Percentiles rank a stretch among this genome's conserved stretches.
Evolutionary conservation across 2,113 vertebrate genomes (phyloP).

Genomic region (Ondatra zibethicus): DNA sequence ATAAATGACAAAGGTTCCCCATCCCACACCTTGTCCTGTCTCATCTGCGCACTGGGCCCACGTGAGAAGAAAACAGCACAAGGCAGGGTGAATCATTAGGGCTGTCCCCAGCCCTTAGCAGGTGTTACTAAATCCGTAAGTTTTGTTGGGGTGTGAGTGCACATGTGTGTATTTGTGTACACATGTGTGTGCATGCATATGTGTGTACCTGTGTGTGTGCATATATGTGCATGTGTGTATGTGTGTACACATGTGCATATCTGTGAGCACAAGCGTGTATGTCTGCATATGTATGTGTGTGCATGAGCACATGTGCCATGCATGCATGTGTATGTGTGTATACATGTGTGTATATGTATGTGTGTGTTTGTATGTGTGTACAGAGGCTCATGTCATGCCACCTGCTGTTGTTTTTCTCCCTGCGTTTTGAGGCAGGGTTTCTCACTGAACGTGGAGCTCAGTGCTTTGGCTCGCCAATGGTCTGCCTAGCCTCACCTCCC

Average conservation of each 20-base stretch:
- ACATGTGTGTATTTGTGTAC: background rate
- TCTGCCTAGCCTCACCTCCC: background rate
- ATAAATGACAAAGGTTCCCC: background rate
- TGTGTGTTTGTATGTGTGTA: background rate
- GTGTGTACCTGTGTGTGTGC: background rate
- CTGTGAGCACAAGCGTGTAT: too few species aligned
- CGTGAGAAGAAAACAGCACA: background rate
- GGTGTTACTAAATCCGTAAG: background rate
- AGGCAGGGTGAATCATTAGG: too few species aligned
- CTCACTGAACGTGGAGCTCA: background rate
- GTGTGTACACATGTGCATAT: too few species aligned
- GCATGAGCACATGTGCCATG: background rate
- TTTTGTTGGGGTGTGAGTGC: background rate
- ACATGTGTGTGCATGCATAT: accelerated
- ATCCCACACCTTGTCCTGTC: background rate
- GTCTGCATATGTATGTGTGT: too few species aligned
- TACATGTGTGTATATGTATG: background rate
- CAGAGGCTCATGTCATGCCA: background rate
- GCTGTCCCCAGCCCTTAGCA: too few species aligned
- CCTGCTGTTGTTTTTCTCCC: too few species aligned
- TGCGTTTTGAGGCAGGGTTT: background rate
- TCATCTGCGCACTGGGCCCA: background rate
- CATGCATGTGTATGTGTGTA: background rate
- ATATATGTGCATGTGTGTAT: background rate
- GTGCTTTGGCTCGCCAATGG: background rate